These are phyloP conservation scores for Poeciliopsis paucimaculata DNA, from an alignment of 2,797 vertebrate species.

Conservation along the genomic window DNA sequence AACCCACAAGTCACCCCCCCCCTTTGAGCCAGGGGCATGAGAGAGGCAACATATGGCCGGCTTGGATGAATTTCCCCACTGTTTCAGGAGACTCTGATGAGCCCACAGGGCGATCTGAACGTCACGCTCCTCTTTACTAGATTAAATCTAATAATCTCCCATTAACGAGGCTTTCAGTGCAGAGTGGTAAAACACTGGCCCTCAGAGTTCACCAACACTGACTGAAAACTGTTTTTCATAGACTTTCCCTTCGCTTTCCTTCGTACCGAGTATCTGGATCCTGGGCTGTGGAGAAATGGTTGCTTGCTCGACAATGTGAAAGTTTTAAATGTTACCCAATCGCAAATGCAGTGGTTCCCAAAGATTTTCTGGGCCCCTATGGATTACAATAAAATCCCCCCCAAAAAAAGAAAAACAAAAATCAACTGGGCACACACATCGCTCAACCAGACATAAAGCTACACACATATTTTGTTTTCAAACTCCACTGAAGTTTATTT, in stretches of 20 bases:
- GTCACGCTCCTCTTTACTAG: conserved; percentile 79
- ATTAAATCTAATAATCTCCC: conserved; percentile 84
- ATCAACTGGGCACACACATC: too few relatives aligned
- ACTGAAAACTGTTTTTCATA: conserved; percentile 52
- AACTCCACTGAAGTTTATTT: too few relatives aligned
- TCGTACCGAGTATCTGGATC: too few relatives aligned
- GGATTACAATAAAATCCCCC: too few relatives aligned
- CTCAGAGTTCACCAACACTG: conserved; percentile 51
- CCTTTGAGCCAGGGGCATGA: conserved; percentile 34
- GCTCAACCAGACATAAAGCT: too few relatives aligned
- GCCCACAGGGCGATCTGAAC: conserved; percentile 75
- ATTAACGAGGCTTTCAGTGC: conserved; percentile 82
- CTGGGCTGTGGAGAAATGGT: too few relatives aligned
- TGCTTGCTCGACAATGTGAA: too few relatives aligned
- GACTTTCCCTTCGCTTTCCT: conserved; percentile 62
- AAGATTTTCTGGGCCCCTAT: too few relatives aligned
- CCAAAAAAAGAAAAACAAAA: too few relatives aligned
- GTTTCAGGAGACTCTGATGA: conserved; percentile 64
- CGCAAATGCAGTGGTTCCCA: too few relatives aligned
- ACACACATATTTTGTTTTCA: too few relatives aligned
- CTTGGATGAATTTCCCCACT: conserved; percentile 77
- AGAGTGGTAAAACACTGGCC: conserved; percentile 62
- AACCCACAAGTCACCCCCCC: conserved; percentile 43
- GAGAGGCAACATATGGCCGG: conserved; percentile 69
- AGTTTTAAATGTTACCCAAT: too few relatives aligned